Base-by-base conservation (phyloP, 2,888 invertebrate species). In the Eupeodes latifasciatus region DNA sequence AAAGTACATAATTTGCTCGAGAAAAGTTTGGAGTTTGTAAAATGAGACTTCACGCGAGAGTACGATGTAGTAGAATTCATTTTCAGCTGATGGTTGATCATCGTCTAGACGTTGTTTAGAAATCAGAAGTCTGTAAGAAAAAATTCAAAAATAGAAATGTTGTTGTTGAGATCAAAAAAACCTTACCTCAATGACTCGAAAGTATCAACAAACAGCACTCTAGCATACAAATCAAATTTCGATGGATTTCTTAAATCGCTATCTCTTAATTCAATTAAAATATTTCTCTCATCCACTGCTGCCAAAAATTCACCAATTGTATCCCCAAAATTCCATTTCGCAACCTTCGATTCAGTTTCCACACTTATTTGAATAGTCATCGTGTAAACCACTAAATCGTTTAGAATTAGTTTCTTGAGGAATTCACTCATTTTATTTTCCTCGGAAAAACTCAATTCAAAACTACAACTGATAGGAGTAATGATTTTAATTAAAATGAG, bases 331-430 rank as follows among this genome's bases (percentile, higher is more conserved):
- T 14, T 55, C 71, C 71, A 71, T 14, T 71, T 55, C 0, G 9
- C 71, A 2, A 19, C 10, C 4, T 53, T n/a, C 0, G 55, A 40
- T 55, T 71, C 71, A 7, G 55, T 55, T 55, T 55, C 55, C 14
- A 71, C 14, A 71, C 71, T 71, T 44, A 71, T 44, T 71, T 71
- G 55, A 53, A 71, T 7, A 19, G 55, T 71, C 14, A 40, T 16
- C 12, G 71, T 19, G 40, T 51, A 67, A 19, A 2, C 27, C 4
- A 71, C 40, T 19, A 55, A 19, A 9, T 55, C 53, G 19, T 71
- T 71, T 19, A 14, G 2, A 14, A 71, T 71, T 0, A 71, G 40
- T 14, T 16, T 55, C 19, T 19, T 19, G 0, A 71, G 16, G 44
- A 53, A 71, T 19, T 71, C 10, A 11, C 71, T 71, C 71, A 71